A percentile compares a stretch with the other conserved stretches of the same genome.
Evolutionary conservation across 2,113 vertebrate genomes (phyloP).

Genomic region (Acanthochromis polyacanthus): DNA sequence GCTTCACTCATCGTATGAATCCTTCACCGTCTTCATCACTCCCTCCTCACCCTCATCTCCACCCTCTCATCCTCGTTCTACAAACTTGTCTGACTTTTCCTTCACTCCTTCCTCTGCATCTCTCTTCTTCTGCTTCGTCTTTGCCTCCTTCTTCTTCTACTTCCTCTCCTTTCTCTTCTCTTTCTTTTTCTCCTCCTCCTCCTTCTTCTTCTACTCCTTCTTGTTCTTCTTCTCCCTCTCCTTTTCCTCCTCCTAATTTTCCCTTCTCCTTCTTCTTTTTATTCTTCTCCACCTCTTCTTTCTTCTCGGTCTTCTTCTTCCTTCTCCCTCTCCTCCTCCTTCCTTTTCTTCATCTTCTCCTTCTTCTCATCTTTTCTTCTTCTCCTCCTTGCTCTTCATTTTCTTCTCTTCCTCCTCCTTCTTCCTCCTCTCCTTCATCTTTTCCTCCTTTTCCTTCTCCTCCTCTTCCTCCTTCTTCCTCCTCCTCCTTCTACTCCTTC

Average conservation of each 20-base stretch:
- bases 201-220: background rate
- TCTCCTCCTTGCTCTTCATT: no score
- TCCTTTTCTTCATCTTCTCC: background rate
- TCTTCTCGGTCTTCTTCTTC: no score
- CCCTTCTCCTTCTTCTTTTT: no score
- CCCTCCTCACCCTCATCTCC: slow-evolving; percentile 5
- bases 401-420: background rate
- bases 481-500: background rate
- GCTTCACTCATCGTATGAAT: slow-evolving; percentile 4
- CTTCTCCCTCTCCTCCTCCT: no score
- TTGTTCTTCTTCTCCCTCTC: background rate
- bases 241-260: no score
- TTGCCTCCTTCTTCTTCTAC: background rate
- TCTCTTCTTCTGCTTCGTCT: background rate
- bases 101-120: slow-evolving; percentile 5
- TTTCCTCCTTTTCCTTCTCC: background rate
- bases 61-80: slow-evolving; percentile 20
- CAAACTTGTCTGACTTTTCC: background rate
- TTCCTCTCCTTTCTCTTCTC: background rate
- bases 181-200: background rate
- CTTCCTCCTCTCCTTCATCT: background rate
- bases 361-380: no score
- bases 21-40: slow-evolving; percentile 31
- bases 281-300: no score
- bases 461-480: no score